Conservation (phyloP, 1,140 invertebrate species). For the Ceratitis capitata region DNA sequence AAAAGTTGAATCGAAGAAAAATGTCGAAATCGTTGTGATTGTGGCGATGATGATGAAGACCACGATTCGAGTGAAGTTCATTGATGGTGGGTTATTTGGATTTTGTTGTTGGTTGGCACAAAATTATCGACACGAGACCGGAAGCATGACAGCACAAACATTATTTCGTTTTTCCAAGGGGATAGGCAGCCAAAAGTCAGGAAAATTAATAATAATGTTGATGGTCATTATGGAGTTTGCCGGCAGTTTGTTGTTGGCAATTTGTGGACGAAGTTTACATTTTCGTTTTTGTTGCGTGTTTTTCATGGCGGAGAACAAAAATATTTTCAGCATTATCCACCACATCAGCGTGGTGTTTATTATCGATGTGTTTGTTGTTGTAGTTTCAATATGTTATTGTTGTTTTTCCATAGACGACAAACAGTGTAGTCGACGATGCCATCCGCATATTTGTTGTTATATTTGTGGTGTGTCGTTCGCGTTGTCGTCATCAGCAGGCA, state of each 20-base stretch:
- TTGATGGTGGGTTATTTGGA: neutral
- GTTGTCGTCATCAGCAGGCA: neutral
- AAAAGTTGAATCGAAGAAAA: neutral
- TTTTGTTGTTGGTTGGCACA: neutral
- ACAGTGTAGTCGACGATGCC: neutral
- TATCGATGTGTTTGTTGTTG: neutral
- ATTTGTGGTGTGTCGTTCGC: neutral
- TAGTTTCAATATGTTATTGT: neutral
- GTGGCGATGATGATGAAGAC: neutral
- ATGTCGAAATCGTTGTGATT: neutral
- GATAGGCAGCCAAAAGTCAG: neutral
- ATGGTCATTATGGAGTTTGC: slow-evolving; percentile 4
- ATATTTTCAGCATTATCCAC: neutral
- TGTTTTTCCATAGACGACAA: neutral
- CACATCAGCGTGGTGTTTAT: too few species aligned
- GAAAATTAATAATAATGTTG: slow-evolving; percentile 20
- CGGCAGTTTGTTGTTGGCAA: neutral
- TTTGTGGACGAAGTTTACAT: too few species aligned
- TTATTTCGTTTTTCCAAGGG: too few species aligned
- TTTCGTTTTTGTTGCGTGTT: neutral
- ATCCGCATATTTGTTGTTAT: neutral
- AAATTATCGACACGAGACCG: slow-evolving; percentile 61
- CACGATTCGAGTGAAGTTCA: too few species aligned
- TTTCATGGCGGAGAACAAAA: neutral
- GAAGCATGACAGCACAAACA: slow-evolving; percentile 51